Evolutionary conservation across 2,113 vertebrate species (phyloP).

Genomic region (Montifringilla adamsi): DNA sequence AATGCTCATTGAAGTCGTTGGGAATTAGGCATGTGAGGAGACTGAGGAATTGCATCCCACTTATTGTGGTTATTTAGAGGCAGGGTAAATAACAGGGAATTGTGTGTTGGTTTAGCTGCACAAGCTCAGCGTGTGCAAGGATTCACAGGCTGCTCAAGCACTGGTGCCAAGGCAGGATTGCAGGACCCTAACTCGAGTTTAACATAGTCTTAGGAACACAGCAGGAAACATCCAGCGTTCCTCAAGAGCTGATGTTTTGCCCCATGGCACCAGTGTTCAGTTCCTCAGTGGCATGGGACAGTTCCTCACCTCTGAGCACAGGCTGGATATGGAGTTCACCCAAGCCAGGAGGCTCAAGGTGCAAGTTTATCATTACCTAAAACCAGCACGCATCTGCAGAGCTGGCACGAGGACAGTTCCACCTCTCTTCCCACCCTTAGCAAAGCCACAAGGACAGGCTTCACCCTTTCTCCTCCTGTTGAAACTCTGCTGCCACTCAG

Average conservation of each 20-base stretch:
- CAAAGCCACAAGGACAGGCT: not conserved
- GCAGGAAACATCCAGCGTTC: not conserved
- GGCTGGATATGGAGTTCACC: not conserved
- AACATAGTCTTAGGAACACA: not conserved
- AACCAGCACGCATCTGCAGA: not conserved
- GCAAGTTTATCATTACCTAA: not conserved
- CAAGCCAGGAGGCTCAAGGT: not conserved
- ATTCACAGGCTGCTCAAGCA: not conserved
- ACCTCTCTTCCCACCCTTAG: not conserved
- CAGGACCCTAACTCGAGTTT: not conserved
- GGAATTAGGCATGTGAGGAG: conserved; percentile 14
- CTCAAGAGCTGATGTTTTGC: not conserved
- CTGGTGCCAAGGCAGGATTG: not conserved
- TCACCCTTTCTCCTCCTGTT: not conserved
- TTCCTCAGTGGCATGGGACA: not conserved
- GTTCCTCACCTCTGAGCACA: not conserved
- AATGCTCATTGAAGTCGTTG: not conserved
- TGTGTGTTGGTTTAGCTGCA: accelerated
- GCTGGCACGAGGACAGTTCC: not conserved
- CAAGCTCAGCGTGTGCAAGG: not conserved
- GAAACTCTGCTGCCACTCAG: not conserved
- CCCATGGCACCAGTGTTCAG: accelerated
- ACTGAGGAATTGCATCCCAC: not conserved
- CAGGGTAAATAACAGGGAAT: not conserved
- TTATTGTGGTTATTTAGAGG: not conserved